phyloP scores from a whole-genome alignment of 30 jellyfish, hydroid and myxozoan species.

The Chironex yamaguchii region DNA sequence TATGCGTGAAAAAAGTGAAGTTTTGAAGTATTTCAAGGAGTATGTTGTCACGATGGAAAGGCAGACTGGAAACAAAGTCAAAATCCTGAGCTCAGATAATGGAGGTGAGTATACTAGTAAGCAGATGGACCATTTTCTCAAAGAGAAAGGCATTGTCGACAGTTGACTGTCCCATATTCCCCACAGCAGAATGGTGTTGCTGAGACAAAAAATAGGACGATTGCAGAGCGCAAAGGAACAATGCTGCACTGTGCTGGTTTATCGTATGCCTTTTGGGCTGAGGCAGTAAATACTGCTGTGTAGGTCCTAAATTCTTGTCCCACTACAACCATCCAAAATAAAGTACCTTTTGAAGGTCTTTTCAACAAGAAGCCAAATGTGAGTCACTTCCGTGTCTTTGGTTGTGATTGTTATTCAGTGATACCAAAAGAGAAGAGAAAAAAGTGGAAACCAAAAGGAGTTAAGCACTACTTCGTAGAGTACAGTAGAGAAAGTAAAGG shows the following conservation, averaged over 20 bases:
- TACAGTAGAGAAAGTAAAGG: neutral
- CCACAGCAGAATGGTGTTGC: neutral
- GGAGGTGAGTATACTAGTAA: neutral
- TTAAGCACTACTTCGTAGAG: neutral
- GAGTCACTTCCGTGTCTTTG: neutral
- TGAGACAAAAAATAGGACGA: neutral
- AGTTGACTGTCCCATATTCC: neutral
- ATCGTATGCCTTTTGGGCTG: neutral
- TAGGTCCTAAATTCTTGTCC: neutral
- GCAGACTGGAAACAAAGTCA: neutral
- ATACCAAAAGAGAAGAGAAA: neutral
- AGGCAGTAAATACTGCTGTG: neutral
- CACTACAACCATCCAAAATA: too few species aligned
- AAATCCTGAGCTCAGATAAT: neutral
- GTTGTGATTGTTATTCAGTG: neutral
- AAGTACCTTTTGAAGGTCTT: neutral
- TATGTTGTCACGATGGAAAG: neutral
- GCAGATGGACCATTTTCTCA: neutral
- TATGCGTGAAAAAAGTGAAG: neutral
- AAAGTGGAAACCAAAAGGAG: neutral
- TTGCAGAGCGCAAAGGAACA: neutral
- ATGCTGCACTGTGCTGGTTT: neutral
- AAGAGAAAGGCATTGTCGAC: neutral
- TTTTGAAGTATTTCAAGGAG: neutral
- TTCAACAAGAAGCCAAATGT: neutral